Base-by-base conservation (phyloP, 1,140 invertebrate genomes). In the Araneus ventricosus region DNA sequence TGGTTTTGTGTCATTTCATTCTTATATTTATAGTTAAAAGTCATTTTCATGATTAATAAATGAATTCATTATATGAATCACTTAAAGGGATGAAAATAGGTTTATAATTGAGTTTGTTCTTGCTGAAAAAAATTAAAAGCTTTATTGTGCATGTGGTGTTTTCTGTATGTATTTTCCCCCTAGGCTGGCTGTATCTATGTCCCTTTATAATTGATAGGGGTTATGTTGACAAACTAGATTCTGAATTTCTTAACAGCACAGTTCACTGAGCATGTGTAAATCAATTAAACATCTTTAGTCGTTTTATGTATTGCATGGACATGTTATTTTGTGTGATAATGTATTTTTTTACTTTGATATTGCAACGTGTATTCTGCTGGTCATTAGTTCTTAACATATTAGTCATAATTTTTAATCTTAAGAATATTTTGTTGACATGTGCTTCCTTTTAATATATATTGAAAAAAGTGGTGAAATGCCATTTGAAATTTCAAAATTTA, bases 1-100 rank as follows among this genome's bases (percentile, higher is more conserved):
- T 30, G 39, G 45, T 84, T 84, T 84, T 84, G 27, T 41, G n/a
- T 52, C 82, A 84, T 52, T 84, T 84, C 45, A 84, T 84, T 41
- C 82, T 84, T 10, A 75, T 75, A 75, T 75, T 75, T 75, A 75
- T 75, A 34, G 30, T 4, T 63, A 75, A 27, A 22, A 75, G 34
- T 75, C 70, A 75, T 75, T 34, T 75, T 75, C 70, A 75, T 75
- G 63, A 67, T 67, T 37, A 75, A 75, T 75, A 34, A 20, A 37
- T 75, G 20, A 17, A 37, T 75, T 75, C 27, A 75, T 75, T 5
- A 2, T 34, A 17, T 75, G 27, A 37, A 37, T 75, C 10, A 37
- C 4, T 20, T 67, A 27, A 67, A 30, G n/a, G n/a, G 27, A 27
- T 67, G 14, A 67, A 27, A 10, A 30, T 67, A 67, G 14, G n/a